A percentile compares a stretch with the other conserved stretches of the same genome.
These are phyloP conservation scores for Myotis davidii DNA, from an alignment of 2,113 vertebrate genomes.

Conservation along the genomic window DNA sequence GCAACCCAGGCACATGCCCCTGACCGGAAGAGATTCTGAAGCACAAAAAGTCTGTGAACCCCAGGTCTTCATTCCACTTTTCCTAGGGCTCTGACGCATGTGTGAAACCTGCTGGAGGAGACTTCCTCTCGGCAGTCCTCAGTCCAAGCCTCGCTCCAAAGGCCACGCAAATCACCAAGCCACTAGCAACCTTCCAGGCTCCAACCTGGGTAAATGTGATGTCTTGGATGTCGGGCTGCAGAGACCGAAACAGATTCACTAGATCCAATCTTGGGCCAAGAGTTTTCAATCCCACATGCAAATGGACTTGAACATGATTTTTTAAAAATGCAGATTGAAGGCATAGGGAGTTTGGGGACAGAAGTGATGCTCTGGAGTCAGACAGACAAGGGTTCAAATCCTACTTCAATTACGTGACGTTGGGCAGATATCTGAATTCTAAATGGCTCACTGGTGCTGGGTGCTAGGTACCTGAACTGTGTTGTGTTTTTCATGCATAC, in stretches of 20 bases:
- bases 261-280: background rate
- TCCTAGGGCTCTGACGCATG: background rate
- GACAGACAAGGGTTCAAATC: background rate
- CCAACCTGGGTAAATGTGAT: background rate
- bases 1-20: no score
- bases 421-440: background rate
- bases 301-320: background rate
- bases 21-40: background rate
- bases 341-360: background rate
- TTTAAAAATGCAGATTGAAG: background rate
- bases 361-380: background rate
- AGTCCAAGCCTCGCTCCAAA: background rate
- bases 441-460: background rate
- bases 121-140: background rate
- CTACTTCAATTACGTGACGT: background rate
- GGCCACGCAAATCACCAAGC: background rate
- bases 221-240: background rate
- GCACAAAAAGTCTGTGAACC: background rate
- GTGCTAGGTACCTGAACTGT: background rate
- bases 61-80: background rate
- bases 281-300: background rate
- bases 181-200: background rate
- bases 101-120: background rate
- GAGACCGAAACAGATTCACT: background rate
- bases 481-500: background rate